These are phyloP conservation scores for Takifugu rubripes DNA, from an alignment of 2,797 vertebrate species.

Conservation along the genomic window DNA sequence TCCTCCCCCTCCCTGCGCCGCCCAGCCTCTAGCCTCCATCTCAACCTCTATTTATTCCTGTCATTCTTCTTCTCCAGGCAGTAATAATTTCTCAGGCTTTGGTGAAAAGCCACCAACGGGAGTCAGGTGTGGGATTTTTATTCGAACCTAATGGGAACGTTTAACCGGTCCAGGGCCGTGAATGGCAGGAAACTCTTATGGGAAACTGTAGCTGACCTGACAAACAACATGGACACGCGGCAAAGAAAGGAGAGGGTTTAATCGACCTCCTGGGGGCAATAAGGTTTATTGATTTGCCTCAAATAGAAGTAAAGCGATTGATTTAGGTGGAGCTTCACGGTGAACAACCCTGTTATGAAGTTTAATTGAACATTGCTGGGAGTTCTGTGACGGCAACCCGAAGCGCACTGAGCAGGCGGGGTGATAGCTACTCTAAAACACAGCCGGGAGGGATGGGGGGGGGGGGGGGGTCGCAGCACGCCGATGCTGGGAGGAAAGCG, in stretches of 20 bases:
- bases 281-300: conserved; percentile 44
- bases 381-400: neutral
- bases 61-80: conserved; percentile 53
- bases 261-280: conserved; percentile 6
- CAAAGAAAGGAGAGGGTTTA: conserved; percentile 13
- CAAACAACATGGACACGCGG: conserved; percentile 1
- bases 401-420: no score
- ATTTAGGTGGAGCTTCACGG: conserved; percentile 22
- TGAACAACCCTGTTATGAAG: conserved; percentile 13
- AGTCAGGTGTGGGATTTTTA: conserved; percentile 9
- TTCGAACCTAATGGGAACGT: conserved; percentile 11
- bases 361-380: conserved; percentile 15
- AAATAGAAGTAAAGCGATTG: conserved; percentile 36
- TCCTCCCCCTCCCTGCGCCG: conserved; percentile 41
- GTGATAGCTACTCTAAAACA: no score
- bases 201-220: conserved; percentile 21
- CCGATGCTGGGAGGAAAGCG: conserved; percentile 8
- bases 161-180: conserved; percentile 4
- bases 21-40: conserved; percentile 26
- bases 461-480: neutral
- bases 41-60: conserved; percentile 62
- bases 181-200: conserved; percentile 21
- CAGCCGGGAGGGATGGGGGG: neutral
- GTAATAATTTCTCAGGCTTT: conserved; percentile 39
- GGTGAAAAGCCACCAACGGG: conserved; percentile 6